Base-by-base conservation (phyloP, 2,888 invertebrate genomes). In the Trichogramma dendrolimi region DNA sequence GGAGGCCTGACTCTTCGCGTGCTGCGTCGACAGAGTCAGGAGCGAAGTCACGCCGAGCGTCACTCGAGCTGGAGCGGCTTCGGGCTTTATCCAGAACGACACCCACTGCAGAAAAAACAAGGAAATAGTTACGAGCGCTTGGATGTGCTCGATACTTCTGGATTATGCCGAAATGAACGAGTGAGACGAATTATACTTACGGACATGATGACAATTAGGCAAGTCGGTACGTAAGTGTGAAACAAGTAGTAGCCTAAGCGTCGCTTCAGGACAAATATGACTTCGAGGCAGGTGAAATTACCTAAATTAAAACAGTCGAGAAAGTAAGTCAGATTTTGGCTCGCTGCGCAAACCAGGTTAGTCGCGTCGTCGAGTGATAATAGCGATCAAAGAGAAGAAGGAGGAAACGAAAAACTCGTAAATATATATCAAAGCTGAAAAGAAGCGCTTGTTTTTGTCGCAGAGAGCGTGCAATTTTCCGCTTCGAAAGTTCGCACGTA, bases 41-140 rank as follows among this genome's bases (percentile, higher is more conserved):
- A 94, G 81, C 42, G 94, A 94, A 63, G 94, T 94, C 62, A 95
- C 94, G 14, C 96, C 95, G 0, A 95, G 83, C 0, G 96, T 95
- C 40, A 95, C 95, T 5, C 95, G 84, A 27, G 95, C 95, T 0
- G 95, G 95, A 4, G 94, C 94, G 0, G 94, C 94, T 80, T 95
- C 95, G 0, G 94, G 94, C 77, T 94, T 94, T 71, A 95, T 94
- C 94, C 94, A 95, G 81, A 95, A 95, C 0, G 94, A 94, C 4
- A 94, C 91, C 94, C 94, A 94, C 86, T 92, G 79, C 41, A 79
- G 79, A 59, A 68, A 59, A 59, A 46, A 41, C 7, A n/a, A 44
- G 5, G 8, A 27, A 27, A 27, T 27, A 27, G 27, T 27, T 27
- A 27, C 27, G 27, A 27, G 27, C 27, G 6, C 7, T 27, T 27